These are phyloP conservation scores for Esox masquinongy DNA, from an alignment of 2,797 vertebrate species.

Conservation along the genomic window DNA sequence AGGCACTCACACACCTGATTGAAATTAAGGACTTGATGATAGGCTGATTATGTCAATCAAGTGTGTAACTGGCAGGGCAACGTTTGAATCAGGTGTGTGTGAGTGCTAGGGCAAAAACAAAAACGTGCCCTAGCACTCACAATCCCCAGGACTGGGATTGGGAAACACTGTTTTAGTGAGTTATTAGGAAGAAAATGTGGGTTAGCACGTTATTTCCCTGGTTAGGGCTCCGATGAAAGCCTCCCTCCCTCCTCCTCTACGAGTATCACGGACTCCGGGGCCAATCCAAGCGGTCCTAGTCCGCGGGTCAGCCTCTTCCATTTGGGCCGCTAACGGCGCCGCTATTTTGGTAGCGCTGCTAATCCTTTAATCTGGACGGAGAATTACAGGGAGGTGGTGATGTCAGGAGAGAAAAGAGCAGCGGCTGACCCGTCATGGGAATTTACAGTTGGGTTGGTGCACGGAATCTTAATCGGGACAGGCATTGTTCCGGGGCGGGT, in stretches of 20 bases:
- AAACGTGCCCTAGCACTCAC: too few relatives aligned
- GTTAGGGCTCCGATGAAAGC: neutral
- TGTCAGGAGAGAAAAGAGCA: slow-evolving; percentile 75
- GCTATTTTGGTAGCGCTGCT: slow-evolving; percentile 67
- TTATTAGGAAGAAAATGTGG: neutral
- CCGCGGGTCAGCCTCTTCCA: slow-evolving; percentile 30
- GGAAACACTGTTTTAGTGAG: too few relatives aligned
- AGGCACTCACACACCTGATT: too few relatives aligned
- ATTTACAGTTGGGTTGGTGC: slow-evolving; percentile 78
- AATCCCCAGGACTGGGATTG: too few relatives aligned
- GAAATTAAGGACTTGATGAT: too few relatives aligned
- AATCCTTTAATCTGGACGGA: slow-evolving; percentile 75
- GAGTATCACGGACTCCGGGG: slow-evolving; percentile 8
- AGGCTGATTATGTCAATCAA: too few relatives aligned
- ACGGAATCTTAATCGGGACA: slow-evolving; percentile 76
- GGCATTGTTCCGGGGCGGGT: slow-evolving; percentile 68
- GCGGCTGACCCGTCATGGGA: slow-evolving; percentile 72
- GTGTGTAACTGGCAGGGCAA: too few relatives aligned
- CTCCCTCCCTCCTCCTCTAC: neutral
- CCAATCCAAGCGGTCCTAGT: neutral
- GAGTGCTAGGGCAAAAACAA: too few relatives aligned
- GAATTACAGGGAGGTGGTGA: slow-evolving; percentile 72
- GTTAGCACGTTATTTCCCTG: neutral
- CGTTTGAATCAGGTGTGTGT: too few relatives aligned
- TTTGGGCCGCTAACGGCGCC: slow-evolving; percentile 25